Evolutionary conservation across 2,113 vertebrate genomes (phyloP).

Genomic region (Monarcha castaneiventris): DNA sequence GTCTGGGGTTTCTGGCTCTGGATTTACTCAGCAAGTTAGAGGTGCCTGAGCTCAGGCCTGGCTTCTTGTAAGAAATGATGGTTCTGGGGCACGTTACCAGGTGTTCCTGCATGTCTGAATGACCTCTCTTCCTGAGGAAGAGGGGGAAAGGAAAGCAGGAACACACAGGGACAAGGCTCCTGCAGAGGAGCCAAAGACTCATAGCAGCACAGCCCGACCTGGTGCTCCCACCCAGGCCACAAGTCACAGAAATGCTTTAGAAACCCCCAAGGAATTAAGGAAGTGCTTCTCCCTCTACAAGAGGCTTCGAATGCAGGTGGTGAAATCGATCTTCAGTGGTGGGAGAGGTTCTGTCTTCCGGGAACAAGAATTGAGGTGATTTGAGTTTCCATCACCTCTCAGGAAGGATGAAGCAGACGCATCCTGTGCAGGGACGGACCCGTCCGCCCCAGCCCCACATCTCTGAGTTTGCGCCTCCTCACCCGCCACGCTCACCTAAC

Average conservation of each 20-base stretch:
- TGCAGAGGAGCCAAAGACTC: not conserved
- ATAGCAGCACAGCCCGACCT: not conserved
- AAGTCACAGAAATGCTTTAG: fast-evolving
- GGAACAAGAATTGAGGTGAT: not conserved
- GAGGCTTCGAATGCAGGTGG: not conserved
- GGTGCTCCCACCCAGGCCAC: not conserved
- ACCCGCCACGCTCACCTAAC: not conserved
- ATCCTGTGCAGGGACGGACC: fast-evolving
- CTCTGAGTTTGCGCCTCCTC: not conserved
- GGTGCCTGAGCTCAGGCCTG: not conserved
- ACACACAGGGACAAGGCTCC: not conserved
- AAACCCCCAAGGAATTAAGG: not conserved
- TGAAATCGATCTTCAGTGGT: fast-evolving
- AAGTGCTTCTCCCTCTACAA: not conserved
- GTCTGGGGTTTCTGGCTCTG: not conserved
- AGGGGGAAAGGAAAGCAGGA: not conserved
- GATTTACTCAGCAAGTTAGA: not conserved
- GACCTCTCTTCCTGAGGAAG: not conserved
- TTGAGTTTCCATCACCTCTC: not conserved
- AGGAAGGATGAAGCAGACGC: not conserved
- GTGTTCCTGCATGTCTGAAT: not conserved
- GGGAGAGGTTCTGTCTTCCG: not conserved
- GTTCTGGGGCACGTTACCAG: not conserved
- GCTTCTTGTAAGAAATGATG: not conserved
- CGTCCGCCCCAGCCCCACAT: fast-evolving